These are phyloP conservation scores for Phylloscopus trochilus DNA, from an alignment of 2,113 vertebrate species.

Conservation along the genomic window DNA sequence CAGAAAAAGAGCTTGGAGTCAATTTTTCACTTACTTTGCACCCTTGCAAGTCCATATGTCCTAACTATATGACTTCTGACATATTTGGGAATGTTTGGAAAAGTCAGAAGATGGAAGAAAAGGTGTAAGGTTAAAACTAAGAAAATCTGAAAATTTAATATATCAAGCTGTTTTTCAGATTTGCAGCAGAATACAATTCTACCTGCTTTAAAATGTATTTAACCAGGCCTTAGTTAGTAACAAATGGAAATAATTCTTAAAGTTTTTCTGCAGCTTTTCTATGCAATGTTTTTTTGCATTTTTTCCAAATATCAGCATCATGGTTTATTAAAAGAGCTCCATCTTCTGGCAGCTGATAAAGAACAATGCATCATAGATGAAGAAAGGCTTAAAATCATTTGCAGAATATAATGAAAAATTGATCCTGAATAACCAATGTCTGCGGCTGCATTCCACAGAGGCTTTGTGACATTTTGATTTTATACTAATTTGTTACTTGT, in stretches of 20 bases:
- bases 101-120: background rate
- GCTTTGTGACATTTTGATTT: constrained; percentile 47
- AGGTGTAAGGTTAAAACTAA: background rate
- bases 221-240: background rate
- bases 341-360: constrained; percentile 70
- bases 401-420: constrained; percentile 71
- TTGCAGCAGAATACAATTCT: background rate
- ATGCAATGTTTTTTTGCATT: background rate
- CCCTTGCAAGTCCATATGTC: background rate
- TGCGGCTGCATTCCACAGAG: constrained; percentile 31
- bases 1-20: background rate
- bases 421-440: constrained; percentile 47
- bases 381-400: constrained; percentile 60
- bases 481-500: constrained; percentile 60
- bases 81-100: background rate
- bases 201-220: background rate
- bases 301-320: background rate
- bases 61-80: background rate
- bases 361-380: background rate
- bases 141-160: background rate
- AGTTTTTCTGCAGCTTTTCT: background rate
- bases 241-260: background rate
- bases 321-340: constrained; percentile 71
- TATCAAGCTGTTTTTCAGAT: background rate
- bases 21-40: background rate